Base-by-base conservation (phyloP, 2,888 invertebrate genomes). In the Erebia epiphron region DNA sequence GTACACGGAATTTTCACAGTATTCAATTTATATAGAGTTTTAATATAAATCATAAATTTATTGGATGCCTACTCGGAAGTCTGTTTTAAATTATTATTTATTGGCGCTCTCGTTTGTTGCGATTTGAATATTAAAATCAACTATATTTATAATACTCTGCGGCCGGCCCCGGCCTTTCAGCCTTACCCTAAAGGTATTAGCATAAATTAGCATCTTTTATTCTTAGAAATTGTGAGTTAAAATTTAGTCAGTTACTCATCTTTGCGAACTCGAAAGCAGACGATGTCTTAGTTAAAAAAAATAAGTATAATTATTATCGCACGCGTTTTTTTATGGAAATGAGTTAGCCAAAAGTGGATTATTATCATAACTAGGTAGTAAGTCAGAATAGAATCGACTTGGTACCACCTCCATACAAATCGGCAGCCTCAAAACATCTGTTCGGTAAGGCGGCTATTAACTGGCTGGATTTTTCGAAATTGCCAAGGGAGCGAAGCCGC, bases 181-280 rank as follows among this genome's bases (percentile, higher is more conserved):
- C 26, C 18, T 68, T 70, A 67, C 68, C 63, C 71, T 58, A 35
- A 68, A 67, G 62, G 65, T 60, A 71, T 74, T 74, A 73, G 63
- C 87, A 89, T 91, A 89, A 89, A 90, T 90, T 89, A 86, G 85
- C 86, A 89, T 86, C 87, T 86, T 86, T 89, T 88, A 86, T 85
- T 81, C 82, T 75, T 85, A 89, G 88, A 89, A 89, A 89, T 90
- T 88, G 86, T 86, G 85, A 88, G 81, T 83, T 82, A 87, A 86
- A 88, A 89, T 88, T 84, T 80, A 87, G 89, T 87, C 79, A 84
- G 83, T 85, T 63, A 71, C 68, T 73, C 69, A 71, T 67, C 68
- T 69, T 83, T 62, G 66, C 54, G 41, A 68, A 61, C 64, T 71
- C 52, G 54, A 71, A 60, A 9, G 26, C 62, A 43, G 68, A 26